Evolutionary conservation across 2,888 invertebrate genomes (phyloP).

Genomic region (Norana najaformis): DNA sequence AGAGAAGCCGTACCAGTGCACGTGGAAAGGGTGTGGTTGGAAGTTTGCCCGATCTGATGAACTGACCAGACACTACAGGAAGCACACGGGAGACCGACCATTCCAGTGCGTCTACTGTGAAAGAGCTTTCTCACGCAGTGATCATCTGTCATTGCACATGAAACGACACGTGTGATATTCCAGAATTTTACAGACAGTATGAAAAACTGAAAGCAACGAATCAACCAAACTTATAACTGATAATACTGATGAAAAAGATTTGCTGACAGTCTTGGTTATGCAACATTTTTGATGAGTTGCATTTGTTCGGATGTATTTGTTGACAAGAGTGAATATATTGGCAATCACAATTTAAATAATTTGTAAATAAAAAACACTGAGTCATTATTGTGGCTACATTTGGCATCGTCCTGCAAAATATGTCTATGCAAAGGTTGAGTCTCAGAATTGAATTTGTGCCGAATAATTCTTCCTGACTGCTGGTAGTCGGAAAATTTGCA

Average conservation of each 20-base stretch:
- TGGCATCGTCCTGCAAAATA: neutral
- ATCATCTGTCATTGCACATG: slow-evolving; percentile 70
- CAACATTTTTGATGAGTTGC: neutral
- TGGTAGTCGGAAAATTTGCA: neutral
- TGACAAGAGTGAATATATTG: neutral
- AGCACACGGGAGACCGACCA: slow-evolving; percentile 67
- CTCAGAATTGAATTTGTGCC: neutral
- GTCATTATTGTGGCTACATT: neutral
- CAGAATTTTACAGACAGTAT: neutral
- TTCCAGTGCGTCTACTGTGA: slow-evolving; percentile 69
- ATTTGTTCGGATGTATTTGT: neutral
- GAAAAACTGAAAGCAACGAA: neutral
- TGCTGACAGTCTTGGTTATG: neutral
- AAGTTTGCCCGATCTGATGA: slow-evolving; percentile 69
- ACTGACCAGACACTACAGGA: slow-evolving; percentile 67
- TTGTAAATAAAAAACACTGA: neutral
- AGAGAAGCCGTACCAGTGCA: slow-evolving; percentile 69
- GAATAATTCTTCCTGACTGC: slow-evolving; percentile 5
- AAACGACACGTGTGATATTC: slow-evolving; percentile 64
- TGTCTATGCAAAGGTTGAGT: neutral
- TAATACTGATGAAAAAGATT: neutral
- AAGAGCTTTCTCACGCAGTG: slow-evolving; percentile 69
- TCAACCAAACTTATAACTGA: neutral
- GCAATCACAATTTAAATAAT: neutral
- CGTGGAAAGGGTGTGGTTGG: slow-evolving; percentile 67